Evolutionary conservation across 2,113 vertebrate genomes (phyloP), one percentile per base, ranked within the genome.

Genomic region (Aramus guarauna): DNA sequence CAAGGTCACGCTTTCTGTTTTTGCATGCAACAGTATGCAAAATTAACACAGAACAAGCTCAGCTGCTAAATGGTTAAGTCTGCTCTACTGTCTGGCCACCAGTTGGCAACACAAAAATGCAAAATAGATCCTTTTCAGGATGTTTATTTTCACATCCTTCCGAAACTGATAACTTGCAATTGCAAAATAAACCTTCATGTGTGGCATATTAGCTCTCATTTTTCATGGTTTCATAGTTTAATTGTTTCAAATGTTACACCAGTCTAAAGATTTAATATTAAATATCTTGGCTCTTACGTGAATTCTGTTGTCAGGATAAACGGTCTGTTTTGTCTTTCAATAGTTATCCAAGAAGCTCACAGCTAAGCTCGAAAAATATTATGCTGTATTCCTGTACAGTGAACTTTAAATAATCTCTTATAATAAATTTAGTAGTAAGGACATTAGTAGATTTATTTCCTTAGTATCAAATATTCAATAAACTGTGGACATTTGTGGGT

Each of bases 131-230:
- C 97, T 88, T 96, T 97, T 96, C 95, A 96, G 95, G 97, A 97
- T 97, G 96, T 97, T 97, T 97, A 97, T 97, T 97, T 97, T 97
- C 97, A 97, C 95, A 97, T 97, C 96, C 96, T 92, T 93, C 91
- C 22, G 53, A 92, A 95, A 96, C 87, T 85, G 88, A 91, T 96
- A 91, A 96, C 92, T 68, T 96, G 86, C 85, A 97, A 96, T 91
- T 93, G 89, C 81, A 94, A 88, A 90, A 95, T 97, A 97, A 96
- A 97, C 75, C 85, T 91, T 96, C 75, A 93, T 88, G 59, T 87
- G 93, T 88, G 90, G 77, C 88, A 55, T 89, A 94, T 58, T 93
- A 94, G 87, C 63, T 97, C 76, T 79, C 87, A 83, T 95, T 96
- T 96, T 96, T 92, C 86, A 95, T 96, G 95, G 96, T 95, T 94